phyloP scores from a whole-genome alignment of 2,888 invertebrate genomes.

The Eurytoma californica region DNA sequence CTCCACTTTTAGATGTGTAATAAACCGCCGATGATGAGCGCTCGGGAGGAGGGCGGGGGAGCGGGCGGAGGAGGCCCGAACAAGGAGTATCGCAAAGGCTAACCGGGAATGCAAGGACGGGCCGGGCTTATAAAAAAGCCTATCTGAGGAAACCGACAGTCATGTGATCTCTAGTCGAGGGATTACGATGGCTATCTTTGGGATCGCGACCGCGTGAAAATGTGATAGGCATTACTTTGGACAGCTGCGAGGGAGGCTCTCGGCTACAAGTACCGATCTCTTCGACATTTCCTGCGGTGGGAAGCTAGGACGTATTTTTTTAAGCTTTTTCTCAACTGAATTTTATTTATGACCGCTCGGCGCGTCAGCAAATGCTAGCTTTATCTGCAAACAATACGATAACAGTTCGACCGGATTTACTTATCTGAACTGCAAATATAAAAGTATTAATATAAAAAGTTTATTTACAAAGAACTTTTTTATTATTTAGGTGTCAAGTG shows the following conservation, averaged over 20 bases:
- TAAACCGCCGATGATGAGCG: conserved; percentile 5
- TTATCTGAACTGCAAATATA: neutral
- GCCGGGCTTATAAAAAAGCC: neutral
- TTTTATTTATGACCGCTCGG: neutral
- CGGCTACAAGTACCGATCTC: too few relatives aligned
- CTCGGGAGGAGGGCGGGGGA: neutral
- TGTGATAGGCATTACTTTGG: neutral
- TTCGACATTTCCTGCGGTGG: too few relatives aligned
- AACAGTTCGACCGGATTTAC: neutral
- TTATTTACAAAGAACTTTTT: neutral
- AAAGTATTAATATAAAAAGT: neutral
- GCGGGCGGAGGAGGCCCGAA: neutral
- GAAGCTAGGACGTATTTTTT: too few relatives aligned
- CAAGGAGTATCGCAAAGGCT: neutral
- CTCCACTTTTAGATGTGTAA: conserved; percentile 32
- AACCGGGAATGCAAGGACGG: conserved; percentile 28
- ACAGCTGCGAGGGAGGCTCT: neutral
- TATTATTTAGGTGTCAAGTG: neutral
- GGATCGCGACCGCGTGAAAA: conserved; percentile 5
- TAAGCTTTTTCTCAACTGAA: too few relatives aligned
- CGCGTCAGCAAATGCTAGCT: neutral
- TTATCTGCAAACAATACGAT: neutral
- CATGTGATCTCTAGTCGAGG: conserved; percentile 17
- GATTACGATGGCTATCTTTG: conserved; percentile 35
- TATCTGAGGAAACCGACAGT: conserved; percentile 5